Percentiles rank a stretch among this genome's conserved stretches.
phyloP scores from a whole-genome alignment of 2,113 vertebrate genomes.

The Patagioenas fasciata region DNA sequence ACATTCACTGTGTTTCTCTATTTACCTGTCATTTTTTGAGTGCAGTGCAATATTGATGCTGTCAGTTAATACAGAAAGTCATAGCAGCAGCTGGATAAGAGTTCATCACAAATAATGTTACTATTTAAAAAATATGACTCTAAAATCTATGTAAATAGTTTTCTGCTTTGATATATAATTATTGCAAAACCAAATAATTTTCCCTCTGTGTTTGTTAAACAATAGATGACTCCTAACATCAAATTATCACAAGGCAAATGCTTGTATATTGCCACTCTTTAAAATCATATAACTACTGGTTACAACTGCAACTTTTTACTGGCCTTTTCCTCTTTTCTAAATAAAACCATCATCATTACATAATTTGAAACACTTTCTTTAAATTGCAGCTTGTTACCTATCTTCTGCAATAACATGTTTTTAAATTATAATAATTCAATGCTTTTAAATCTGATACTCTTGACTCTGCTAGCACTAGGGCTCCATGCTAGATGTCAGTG shows the following conservation, averaged over 20 bases:
- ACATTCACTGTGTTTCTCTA: background rate
- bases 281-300: background rate
- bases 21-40: background rate
- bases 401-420: background rate
- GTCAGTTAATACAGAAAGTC: background rate
- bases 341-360: background rate
- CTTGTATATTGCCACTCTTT: background rate
- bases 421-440: background rate
- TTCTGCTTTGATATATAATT: background rate
- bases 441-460: background rate
- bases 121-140: background rate
- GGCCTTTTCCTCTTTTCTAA: background rate
- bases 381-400: slow-evolving; percentile 11
- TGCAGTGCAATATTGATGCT: background rate
- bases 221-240: background rate
- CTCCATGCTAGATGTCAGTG: slow-evolving; percentile 5
- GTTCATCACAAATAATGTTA: background rate
- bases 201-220: background rate
- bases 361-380: background rate
- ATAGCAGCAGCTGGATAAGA: background rate
- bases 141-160: background rate
- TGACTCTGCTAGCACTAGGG: background rate
- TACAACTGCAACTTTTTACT: background rate
- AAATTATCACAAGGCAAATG: background rate
- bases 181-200: background rate